A percentile compares a stretch with the other conserved stretches of the same genome.
Conservation (phyloP, 2,888 invertebrate genomes). For the Diaphora mendica region DNA sequence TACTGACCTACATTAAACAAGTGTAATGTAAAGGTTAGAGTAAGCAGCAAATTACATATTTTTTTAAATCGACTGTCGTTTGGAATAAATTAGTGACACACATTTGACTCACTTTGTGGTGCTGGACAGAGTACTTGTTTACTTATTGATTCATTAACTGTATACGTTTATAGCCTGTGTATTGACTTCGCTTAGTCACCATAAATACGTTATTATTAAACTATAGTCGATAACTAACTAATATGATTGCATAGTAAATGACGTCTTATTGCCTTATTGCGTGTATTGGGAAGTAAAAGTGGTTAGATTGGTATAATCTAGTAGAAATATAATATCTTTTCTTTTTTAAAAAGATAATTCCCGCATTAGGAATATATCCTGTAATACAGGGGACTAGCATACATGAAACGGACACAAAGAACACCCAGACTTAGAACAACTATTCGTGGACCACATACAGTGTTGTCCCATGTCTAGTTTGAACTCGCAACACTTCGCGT, state of each 20-base stretch:
- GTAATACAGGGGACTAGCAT: too few relatives aligned
- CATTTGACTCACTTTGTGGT: background rate
- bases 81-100: conserved; percentile 4
- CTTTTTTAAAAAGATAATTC: too few relatives aligned
- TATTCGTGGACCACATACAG: too few relatives aligned
- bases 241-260: background rate
- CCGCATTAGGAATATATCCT: too few relatives aligned
- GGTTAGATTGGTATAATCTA: background rate
- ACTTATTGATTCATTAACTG: conserved; percentile 9
- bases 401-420: too few relatives aligned
- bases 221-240: background rate
- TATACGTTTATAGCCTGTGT: background rate
- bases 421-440: too few relatives aligned
- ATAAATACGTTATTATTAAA: background rate
- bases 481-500: too few relatives aligned
- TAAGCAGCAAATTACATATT: too few relatives aligned
- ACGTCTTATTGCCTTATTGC: background rate
- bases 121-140: background rate
- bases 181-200: conserved; percentile 8
- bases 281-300: background rate
- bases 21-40: too few relatives aligned
- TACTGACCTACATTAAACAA: too few relatives aligned
- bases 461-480: too few relatives aligned
- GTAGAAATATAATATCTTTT: background rate
- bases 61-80: background rate